These are phyloP conservation scores for Plectus sambesii DNA, from an alignment of 1,140 invertebrate species.

Conservation along the genomic window DNA sequence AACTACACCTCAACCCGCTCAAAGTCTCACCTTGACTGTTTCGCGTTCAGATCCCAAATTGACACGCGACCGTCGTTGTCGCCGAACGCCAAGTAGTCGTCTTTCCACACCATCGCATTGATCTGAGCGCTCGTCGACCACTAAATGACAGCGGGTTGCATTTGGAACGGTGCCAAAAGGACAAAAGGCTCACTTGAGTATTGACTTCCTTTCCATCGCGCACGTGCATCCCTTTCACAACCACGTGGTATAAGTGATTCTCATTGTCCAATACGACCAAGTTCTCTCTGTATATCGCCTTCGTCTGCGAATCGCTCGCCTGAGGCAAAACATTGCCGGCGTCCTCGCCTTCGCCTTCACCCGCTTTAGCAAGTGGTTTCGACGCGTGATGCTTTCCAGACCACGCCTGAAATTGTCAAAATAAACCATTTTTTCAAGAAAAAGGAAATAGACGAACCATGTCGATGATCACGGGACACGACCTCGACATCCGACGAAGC, in stretches of 20 bases:
- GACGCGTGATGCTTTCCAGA: conserved; percentile 37
- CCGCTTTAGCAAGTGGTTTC: too few relatives aligned
- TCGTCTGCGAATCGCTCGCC: conserved; percentile 16
- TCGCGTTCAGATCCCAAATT: conserved; percentile 36
- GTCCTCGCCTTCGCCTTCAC: too few relatives aligned
- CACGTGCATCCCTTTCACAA: conserved; percentile 44
- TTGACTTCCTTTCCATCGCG: conserved; percentile 44
- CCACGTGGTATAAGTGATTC: conserved; percentile 41
- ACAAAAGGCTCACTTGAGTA: conserved; percentile 29
- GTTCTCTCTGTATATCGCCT: conserved; percentile 35
- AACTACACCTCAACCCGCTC: conserved; percentile 21
- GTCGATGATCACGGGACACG: conserved; percentile 43
- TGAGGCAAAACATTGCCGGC: neutral
- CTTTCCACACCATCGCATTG: conserved; percentile 43
- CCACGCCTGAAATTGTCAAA: conserved; percentile 29
- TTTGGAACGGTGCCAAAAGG: neutral
- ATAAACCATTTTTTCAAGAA: neutral
- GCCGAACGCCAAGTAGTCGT: conserved; percentile 42
- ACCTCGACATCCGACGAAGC: conserved; percentile 34
- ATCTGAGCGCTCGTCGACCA: conserved; percentile 36
- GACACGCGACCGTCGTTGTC: conserved; percentile 36
- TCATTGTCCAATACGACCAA: conserved; percentile 43
- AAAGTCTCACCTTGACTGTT: conserved; percentile 24
- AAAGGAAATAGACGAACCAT: conserved; percentile 28
- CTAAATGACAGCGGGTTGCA: conserved; percentile 19